Evolutionary conservation across 2,113 vertebrate species (phyloP).

Genomic region (Tachysurus fulvidraco): DNA sequence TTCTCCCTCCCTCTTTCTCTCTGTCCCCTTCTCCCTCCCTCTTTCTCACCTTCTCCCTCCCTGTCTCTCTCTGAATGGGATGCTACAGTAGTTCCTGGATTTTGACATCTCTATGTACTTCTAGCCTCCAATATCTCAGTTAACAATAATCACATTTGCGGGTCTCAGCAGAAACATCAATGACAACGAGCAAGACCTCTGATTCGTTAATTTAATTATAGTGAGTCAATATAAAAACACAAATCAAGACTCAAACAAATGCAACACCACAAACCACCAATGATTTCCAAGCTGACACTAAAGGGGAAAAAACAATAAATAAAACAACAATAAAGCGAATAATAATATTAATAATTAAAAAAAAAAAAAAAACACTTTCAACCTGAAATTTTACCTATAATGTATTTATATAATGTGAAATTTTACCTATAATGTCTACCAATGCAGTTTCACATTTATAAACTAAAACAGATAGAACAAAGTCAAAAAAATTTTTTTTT

Average conservation of each 20-base stretch:
- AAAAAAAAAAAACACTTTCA: constrained; percentile 1
- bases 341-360: neutral
- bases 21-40: too few species aligned
- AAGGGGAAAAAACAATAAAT: neutral
- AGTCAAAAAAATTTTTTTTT: neutral
- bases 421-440: neutral
- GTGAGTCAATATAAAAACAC: constrained; percentile 53
- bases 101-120: too few species aligned
- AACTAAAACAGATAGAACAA: constrained; percentile 24
- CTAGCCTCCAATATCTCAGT: too few species aligned
- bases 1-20: too few species aligned
- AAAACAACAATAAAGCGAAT: neutral
- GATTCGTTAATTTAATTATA: constrained; percentile 60
- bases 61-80: too few species aligned
- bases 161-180: constrained; percentile 11
- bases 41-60: too few species aligned
- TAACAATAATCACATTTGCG: neutral
- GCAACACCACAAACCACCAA: constrained; percentile 27
- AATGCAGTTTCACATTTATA: constrained; percentile 30
- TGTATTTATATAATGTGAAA: neutral
- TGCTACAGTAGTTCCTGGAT: too few species aligned
- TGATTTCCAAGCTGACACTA: constrained; percentile 19
- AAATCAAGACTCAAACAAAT: constrained; percentile 39
- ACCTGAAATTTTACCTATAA: constrained; percentile 23
- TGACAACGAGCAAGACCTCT: constrained; percentile 30